phyloP scores from a whole-genome alignment of 2,888 invertebrate species.

The Hoplodrina blanda region DNA sequence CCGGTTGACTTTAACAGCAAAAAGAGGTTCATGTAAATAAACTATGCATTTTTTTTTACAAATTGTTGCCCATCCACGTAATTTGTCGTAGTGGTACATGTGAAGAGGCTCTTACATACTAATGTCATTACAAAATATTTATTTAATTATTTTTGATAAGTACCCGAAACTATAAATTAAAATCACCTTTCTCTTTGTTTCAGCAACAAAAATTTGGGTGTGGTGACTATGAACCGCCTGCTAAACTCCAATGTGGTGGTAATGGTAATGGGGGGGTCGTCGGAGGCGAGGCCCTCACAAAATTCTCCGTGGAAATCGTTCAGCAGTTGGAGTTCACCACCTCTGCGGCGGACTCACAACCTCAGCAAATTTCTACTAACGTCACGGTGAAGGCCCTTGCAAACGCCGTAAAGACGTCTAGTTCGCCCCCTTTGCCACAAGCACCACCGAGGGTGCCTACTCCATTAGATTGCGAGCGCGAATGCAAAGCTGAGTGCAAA shows the following conservation, averaged over 20 bases:
- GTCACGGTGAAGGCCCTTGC: constrained; percentile 95
- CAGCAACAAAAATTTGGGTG: constrained; percentile 96
- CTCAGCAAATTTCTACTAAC: constrained; percentile 97
- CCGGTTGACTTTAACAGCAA: too few relatives aligned
- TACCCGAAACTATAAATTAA: constrained; percentile 1
- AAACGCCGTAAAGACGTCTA: constrained; percentile 87
- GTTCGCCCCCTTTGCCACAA: constrained; percentile 84
- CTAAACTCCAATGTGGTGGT: constrained; percentile 92
- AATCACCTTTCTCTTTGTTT: constrained; percentile 74
- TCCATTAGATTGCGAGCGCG: constrained; percentile 95
- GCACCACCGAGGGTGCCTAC: constrained; percentile 93
- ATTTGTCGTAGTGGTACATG: too few relatives aligned
- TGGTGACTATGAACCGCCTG: constrained; percentile 94
- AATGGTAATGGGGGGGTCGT: constrained; percentile 81
- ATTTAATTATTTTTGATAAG: constrained; percentile 1
- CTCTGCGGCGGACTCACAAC: constrained; percentile 96
- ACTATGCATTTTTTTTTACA: neutral
- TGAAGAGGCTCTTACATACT: too few relatives aligned
- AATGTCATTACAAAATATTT: too few relatives aligned
- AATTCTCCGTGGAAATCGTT: constrained; percentile 98
- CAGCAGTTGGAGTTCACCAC: constrained; percentile 97
- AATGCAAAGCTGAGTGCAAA: constrained; percentile 94
- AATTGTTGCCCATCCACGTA: too few relatives aligned
- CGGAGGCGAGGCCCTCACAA: constrained; percentile 90
- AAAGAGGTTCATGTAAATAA: too few relatives aligned